Percentiles rank a stretch among this genome's conserved stretches.
phyloP scores from a whole-genome alignment of 2,797 vertebrate genomes.

The Gorsachius magnificus region DNA sequence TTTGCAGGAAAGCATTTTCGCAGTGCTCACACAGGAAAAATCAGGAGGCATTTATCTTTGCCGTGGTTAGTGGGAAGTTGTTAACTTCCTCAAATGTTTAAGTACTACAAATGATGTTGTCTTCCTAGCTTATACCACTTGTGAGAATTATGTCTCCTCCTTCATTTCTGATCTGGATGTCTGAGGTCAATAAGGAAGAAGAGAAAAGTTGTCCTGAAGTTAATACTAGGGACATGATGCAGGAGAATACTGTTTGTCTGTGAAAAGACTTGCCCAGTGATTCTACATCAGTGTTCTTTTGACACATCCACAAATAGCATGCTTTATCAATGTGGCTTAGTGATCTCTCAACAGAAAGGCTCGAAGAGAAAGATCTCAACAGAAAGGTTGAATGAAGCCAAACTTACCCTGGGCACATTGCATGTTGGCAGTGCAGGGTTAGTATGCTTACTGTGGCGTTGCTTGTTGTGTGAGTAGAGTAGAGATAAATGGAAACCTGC shows the following conservation, averaged over 20 bases:
- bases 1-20: not conserved
- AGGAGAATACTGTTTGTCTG: not conserved
- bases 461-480: not conserved
- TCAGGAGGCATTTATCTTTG: not conserved
- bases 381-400: not conserved
- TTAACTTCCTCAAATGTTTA: not conserved
- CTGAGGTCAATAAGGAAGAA: not conserved
- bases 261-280: not conserved
- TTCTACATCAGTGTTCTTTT: not conserved
- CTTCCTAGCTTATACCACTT: not conserved
- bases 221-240: not conserved
- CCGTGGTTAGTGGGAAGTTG: not conserved
- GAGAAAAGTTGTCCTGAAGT: not conserved
- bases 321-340: not conserved
- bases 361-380: not conserved
- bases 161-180: not conserved
- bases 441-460: not conserved
- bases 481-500: not conserved
- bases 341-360: not conserved
- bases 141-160: not conserved
- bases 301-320: not conserved
- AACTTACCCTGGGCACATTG: rapidly evolving
- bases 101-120: not conserved
- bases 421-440: not conserved
- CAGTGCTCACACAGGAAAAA: not conserved